Conservation (phyloP, 2,113 vertebrate species). For the Odontesthes bonariensis region DNA sequence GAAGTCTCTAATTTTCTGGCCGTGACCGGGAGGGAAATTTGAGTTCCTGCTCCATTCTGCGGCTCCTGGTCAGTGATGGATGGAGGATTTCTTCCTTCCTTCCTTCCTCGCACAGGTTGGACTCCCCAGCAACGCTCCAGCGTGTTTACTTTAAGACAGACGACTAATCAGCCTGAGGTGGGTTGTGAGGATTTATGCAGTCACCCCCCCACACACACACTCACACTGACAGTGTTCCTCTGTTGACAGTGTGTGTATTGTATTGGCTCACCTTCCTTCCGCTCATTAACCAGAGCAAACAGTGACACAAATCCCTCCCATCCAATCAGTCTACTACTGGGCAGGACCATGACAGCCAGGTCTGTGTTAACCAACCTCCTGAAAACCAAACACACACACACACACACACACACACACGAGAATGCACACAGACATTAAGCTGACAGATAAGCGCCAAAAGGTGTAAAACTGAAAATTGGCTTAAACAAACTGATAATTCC, state of each 20-base stretch:
- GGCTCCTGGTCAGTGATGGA: constrained; percentile 57
- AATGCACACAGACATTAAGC: constrained; percentile 20
- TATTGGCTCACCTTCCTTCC: constrained; percentile 73
- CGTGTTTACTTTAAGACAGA: constrained; percentile 80
- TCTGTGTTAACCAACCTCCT: constrained; percentile 31
- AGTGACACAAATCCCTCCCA: constrained; percentile 65
- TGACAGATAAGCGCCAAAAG: constrained; percentile 14
- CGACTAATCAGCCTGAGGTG: constrained; percentile 83
- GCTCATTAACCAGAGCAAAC: constrained; percentile 79
- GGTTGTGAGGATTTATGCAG: constrained; percentile 64
- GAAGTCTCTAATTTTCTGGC: constrained; percentile 33
- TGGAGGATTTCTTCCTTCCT: constrained; percentile 51
- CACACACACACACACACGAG: constrained; percentile 18
- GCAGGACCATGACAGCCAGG: constrained; percentile 48
- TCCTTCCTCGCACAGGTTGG: constrained; percentile 58
- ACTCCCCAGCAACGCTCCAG: constrained; percentile 54
- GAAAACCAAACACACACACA: constrained; percentile 24
- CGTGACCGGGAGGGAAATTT: constrained; percentile 7
- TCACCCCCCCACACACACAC: constrained; percentile 46
- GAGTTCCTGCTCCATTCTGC: constrained; percentile 1
- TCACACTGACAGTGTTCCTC: constrained; percentile 34
- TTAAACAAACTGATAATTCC: neutral
- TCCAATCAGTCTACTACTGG: constrained; percentile 64
- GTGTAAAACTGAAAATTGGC: constrained; percentile 27
- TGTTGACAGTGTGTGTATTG: constrained; percentile 57